Evolutionary conservation across 1,140 invertebrate species (phyloP).

Genomic region (Bombus confusus): DNA sequence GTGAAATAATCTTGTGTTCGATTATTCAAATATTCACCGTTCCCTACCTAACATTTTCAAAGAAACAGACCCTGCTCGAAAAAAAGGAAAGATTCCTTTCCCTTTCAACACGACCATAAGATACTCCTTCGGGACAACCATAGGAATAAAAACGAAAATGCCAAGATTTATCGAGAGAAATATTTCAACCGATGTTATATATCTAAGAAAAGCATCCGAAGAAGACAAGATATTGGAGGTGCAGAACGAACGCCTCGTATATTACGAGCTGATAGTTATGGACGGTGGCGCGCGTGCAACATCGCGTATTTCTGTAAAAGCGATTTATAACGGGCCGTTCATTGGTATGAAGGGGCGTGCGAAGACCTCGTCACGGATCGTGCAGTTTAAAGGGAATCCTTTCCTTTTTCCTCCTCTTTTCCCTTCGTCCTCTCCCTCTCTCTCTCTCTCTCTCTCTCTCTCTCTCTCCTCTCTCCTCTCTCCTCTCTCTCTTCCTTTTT

Average conservation of each 20-base stretch:
- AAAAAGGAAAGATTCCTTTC: background rate
- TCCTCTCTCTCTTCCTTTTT: background rate
- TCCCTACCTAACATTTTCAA: background rate
- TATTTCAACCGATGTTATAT: background rate
- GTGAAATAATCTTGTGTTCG: too few relatives aligned
- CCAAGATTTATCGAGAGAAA: background rate
- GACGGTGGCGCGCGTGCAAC: background rate
- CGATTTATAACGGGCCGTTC: conserved; percentile 44
- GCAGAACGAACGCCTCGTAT: conserved; percentile 8
- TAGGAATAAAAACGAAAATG: background rate
- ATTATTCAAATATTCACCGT: background rate
- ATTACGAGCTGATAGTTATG: conserved; percentile 15
- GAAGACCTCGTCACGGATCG: conserved; percentile 35
- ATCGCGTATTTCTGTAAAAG: conserved; percentile 1
- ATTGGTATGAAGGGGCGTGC: conserved; percentile 33
- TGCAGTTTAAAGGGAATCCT: conserved; percentile 33
- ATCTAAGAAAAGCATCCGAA: background rate
- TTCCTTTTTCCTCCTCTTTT: conserved; percentile 5
- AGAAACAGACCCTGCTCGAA: background rate
- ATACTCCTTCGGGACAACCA: too few relatives aligned
- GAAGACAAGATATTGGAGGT: background rate
- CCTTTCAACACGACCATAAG: background rate
- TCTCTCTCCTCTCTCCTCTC: conserved; percentile 13
- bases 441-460: background rate
- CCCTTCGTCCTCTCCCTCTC: background rate